Evolutionary conservation across 1,140 invertebrate genomes (phyloP).

Genomic region (Bemisia tabaci): DNA sequence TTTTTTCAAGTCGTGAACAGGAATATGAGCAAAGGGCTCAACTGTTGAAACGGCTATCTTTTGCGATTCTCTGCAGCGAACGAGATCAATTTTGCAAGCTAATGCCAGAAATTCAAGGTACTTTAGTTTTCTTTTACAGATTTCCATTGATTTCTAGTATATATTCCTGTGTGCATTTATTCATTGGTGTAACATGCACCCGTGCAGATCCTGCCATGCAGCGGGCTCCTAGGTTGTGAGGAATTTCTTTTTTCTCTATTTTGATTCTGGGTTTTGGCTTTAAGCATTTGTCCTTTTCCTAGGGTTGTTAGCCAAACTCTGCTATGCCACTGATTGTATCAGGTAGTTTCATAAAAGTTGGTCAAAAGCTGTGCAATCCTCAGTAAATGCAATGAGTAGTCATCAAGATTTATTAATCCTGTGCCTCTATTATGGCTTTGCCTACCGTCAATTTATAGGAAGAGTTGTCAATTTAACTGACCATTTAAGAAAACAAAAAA

Average conservation of each 20-base stretch:
- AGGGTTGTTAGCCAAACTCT: too few species aligned
- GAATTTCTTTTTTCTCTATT: background rate
- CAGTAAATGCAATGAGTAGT: too few species aligned
- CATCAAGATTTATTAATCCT: too few species aligned
- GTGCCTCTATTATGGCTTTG: too few species aligned
- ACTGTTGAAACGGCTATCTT: slow-evolving; percentile 73
- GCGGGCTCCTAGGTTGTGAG: background rate
- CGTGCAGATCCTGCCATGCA: background rate
- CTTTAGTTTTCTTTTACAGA: slow-evolving; percentile 6
- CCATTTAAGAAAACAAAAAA: too few species aligned
- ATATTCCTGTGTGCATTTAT: background rate
- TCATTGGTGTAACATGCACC: background rate
- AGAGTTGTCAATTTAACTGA: too few species aligned
- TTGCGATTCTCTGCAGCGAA: slow-evolving; percentile 84
- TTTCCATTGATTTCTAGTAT: background rate
- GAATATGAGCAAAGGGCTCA: slow-evolving; percentile 81
- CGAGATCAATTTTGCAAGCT: slow-evolving; percentile 84
- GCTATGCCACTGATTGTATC: too few species aligned
- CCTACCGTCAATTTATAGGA: too few species aligned
- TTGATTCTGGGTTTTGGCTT: background rate
- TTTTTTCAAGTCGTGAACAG: slow-evolving; percentile 70
- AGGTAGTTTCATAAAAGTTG: too few species aligned
- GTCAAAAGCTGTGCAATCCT: too few species aligned
- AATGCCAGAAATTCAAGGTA: slow-evolving; percentile 89
- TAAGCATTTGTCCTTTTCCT: too few species aligned